Conservation (phyloP, 2,888 invertebrate species). For the Anodontia alba region DNA sequence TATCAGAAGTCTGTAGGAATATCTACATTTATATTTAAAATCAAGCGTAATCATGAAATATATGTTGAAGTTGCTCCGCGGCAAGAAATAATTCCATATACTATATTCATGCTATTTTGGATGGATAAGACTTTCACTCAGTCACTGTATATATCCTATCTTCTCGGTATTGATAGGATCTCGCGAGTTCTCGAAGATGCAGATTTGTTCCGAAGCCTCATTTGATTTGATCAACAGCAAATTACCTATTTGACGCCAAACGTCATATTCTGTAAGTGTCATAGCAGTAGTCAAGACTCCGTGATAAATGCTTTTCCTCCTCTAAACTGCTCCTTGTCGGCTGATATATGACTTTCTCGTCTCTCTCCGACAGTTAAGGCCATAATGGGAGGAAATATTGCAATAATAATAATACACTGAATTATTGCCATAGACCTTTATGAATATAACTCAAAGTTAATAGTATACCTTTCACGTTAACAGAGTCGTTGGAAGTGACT, state of each 20-base stretch:
- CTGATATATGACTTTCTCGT: slow-evolving; percentile 54
- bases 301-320: slow-evolving; percentile 58
- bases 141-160: neutral
- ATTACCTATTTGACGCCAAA: slow-evolving; percentile 56
- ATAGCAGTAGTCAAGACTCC: slow-evolving; percentile 45
- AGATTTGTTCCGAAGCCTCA: slow-evolving; percentile 31
- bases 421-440: slow-evolving; percentile 60
- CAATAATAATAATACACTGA: slow-evolving; percentile 61
- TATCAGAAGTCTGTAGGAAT: no score
- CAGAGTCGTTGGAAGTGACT: neutral
- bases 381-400: slow-evolving; percentile 58
- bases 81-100: no score
- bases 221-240: slow-evolving; percentile 59
- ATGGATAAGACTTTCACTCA: no score
- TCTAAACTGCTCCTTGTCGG: slow-evolving; percentile 52
- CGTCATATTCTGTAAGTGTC: slow-evolving; percentile 23
- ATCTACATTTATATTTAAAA: no score
- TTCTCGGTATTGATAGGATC: neutral
- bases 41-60: no score
- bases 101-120: no score
- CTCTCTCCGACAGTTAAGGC: slow-evolving; percentile 53
- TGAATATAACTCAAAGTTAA: slow-evolving; percentile 58
- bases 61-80: no score
- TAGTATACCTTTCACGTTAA: slow-evolving; percentile 50
- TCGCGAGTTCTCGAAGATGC: neutral